Conservation (phyloP, 2,113 vertebrate species). For the Ptilorrhoa leucosticta region DNA sequence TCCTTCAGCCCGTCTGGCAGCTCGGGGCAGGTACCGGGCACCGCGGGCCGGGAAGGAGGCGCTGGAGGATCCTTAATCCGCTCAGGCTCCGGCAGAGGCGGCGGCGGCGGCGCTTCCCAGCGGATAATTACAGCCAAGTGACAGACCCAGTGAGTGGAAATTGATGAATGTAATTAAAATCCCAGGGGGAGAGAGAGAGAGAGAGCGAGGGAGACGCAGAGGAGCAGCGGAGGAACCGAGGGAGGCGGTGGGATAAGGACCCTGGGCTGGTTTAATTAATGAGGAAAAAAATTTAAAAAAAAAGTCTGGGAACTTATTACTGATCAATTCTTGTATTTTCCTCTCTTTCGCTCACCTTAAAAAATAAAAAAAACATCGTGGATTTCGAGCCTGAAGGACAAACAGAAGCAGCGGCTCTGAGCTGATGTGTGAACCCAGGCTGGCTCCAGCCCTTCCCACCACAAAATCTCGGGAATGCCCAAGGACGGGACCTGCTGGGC, state of each 20-base stretch:
- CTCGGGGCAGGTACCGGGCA: slow-evolving; percentile 48
- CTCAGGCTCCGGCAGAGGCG: slow-evolving; percentile 14
- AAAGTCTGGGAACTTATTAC: background rate
- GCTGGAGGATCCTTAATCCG: slow-evolving; percentile 31
- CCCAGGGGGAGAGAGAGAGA: slow-evolving; percentile 27
- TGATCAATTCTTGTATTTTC: background rate
- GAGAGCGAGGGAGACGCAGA: background rate
- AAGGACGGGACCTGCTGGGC: background rate
- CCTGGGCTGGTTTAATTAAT: background rate
- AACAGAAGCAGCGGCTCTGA: background rate
- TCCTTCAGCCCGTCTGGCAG: slow-evolving; percentile 56
- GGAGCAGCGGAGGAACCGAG: background rate
- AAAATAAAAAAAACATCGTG: no score
- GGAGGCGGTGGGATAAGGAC: background rate
- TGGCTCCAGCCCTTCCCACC: background rate
- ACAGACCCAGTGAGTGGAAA: slow-evolving; percentile 60
- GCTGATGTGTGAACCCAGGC: rapidly evolving
- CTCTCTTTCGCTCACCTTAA: background rate
- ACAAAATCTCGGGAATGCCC: no score
- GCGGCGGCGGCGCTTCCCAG: slow-evolving; percentile 40
- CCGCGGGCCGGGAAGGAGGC: slow-evolving; percentile 35
- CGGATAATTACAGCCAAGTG: slow-evolving; percentile 56
- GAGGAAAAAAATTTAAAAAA: background rate
- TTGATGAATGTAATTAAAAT: slow-evolving; percentile 68
- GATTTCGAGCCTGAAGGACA: background rate